Conservation (phyloP, 2,888 invertebrate genomes). For the Drosophila buzzatii region DNA sequence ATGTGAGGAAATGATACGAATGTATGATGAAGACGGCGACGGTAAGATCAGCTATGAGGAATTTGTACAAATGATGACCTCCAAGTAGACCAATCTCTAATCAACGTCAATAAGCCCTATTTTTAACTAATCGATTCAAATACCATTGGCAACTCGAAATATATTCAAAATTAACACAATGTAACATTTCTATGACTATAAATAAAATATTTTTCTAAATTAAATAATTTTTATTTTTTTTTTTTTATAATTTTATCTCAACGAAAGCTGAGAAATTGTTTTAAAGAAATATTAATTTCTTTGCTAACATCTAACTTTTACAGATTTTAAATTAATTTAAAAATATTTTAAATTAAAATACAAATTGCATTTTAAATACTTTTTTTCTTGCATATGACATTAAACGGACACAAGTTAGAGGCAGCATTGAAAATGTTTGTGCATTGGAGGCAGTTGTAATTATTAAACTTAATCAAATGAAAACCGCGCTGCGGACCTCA, state of each 20-base stretch:
- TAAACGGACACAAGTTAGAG: slow-evolving; percentile 25
- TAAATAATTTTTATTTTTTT: too few species aligned
- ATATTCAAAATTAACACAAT: background rate
- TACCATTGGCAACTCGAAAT: background rate
- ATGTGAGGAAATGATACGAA: slow-evolving; percentile 15
- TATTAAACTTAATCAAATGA: slow-evolving; percentile 76
- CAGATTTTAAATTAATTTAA: too few species aligned
- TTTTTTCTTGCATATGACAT: slow-evolving; percentile 9
- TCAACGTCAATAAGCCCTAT: background rate
- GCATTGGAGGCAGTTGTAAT: slow-evolving; percentile 51
- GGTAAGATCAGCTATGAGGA: slow-evolving; percentile 25
- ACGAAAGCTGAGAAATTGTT: too few species aligned
- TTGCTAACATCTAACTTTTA: too few species aligned
- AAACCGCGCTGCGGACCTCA: slow-evolving; percentile 70
- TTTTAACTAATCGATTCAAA: background rate
- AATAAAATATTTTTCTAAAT: too few species aligned
- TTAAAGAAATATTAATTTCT: too few species aligned
- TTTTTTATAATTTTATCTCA: too few species aligned
- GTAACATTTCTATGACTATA: too few species aligned
- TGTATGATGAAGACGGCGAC: slow-evolving; percentile 7
- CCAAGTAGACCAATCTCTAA: background rate
- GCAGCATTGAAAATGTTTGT: slow-evolving; percentile 44
- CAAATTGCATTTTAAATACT: background rate
- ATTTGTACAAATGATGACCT: slow-evolving; percentile 21
- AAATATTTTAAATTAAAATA: background rate